These are phyloP conservation scores for Epizoanthus rinbou DNA, from an alignment of 92 coral and sea anemone species.

Conservation along the genomic window DNA sequence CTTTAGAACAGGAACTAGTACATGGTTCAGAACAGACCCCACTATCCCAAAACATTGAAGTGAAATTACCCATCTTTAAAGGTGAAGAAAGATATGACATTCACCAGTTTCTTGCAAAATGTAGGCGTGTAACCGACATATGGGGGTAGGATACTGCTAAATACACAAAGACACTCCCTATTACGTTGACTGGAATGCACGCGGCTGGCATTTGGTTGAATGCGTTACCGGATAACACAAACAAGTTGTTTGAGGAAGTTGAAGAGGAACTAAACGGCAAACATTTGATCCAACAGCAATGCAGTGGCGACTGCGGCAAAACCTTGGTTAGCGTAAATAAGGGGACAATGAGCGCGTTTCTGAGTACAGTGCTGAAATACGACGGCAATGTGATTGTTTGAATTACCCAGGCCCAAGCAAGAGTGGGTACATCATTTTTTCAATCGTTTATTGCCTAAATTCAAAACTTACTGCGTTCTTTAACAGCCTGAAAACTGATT, in stretches of 20 bases:
- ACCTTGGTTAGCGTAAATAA: constrained; percentile 39
- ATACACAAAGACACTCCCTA: background rate
- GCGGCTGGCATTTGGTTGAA: constrained; percentile 40
- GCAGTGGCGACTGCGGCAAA: constrained; percentile 33
- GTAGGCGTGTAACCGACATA: background rate
- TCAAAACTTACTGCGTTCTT: constrained; percentile 17
- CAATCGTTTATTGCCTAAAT: constrained; percentile 22
- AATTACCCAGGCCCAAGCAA: constrained; percentile 36
- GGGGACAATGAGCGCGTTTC: constrained; percentile 8
- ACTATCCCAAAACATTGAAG: too few species aligned
- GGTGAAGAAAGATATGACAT: constrained; percentile 26
- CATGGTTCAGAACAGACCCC: too few species aligned
- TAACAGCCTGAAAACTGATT: constrained; percentile 42
- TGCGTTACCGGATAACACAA: background rate
- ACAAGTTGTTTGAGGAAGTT: constrained; percentile 11
- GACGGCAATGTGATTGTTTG: background rate
- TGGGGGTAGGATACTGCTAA: constrained; percentile 4
- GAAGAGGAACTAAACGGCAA: background rate
- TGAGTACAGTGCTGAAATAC: constrained; percentile 9
- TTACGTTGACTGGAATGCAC: background rate
- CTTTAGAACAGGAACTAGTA: too few species aligned
- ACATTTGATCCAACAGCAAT: constrained; percentile 36
- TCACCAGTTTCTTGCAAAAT: constrained; percentile 15
- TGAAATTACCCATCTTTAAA: background rate
- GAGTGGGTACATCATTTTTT: constrained; percentile 35